Conservation (phyloP, 2,797 vertebrate species). For the Setipinna tenuifilis region DNA sequence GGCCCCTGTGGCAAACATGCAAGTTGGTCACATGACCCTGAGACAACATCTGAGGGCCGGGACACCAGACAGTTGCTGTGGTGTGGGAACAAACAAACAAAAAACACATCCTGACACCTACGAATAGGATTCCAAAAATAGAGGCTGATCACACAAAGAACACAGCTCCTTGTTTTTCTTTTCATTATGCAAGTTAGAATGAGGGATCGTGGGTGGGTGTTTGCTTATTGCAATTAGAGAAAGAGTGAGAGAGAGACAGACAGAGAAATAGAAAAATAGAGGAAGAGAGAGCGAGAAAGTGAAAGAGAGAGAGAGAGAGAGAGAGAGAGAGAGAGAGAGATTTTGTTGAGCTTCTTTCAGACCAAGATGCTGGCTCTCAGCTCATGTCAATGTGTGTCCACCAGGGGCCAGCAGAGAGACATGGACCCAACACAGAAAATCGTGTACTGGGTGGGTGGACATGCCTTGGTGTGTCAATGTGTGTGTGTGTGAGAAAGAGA, state of each 20-base stretch:
- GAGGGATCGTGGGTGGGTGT: neutral
- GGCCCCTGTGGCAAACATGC: neutral
- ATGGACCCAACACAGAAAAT: neutral
- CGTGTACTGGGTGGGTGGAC: neutral
- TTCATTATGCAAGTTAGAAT: neutral
- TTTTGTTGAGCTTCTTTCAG: neutral
- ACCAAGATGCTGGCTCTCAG: neutral
- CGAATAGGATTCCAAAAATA: neutral
- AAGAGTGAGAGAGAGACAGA: neutral
- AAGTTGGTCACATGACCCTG: neutral
- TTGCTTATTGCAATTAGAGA: neutral
- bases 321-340: neutral
- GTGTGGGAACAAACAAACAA: neutral
- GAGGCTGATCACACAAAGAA: neutral
- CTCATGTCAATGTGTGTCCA: constrained; percentile 10
- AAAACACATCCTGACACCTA: neutral
- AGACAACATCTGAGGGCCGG: neutral
- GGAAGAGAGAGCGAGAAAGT: no score
- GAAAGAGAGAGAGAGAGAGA: no score
- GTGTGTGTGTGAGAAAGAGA: neutral
- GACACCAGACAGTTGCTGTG: neutral
- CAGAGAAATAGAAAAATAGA: neutral
- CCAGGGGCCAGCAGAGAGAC: constrained; percentile 46
- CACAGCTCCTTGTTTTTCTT: neutral
- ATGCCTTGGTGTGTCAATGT: neutral